Evolutionary conservation across 2,113 vertebrate species (phyloP).

Genomic region (Uropsilus gracilis): DNA sequence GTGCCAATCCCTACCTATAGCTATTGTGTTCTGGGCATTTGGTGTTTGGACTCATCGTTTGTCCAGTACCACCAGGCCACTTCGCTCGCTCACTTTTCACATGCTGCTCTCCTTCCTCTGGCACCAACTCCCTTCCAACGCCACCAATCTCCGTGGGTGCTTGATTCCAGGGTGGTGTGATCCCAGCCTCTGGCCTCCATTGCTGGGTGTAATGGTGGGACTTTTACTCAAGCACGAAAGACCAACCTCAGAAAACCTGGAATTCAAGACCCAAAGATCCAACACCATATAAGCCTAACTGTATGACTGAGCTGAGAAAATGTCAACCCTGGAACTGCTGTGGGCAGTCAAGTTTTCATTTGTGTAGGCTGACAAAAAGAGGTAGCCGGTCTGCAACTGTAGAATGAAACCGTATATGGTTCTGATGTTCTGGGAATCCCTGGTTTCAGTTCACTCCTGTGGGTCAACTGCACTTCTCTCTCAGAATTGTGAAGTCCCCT

Average conservation of each 20-base stretch:
- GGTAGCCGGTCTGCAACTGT: neutral
- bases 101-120: neutral
- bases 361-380: neutral
- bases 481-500: neutral
- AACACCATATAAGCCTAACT: neutral
- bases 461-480: neutral
- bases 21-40: neutral
- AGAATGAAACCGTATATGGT: neutral
- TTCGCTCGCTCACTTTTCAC: neutral
- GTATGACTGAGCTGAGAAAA: neutral
- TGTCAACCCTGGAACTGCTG: neutral
- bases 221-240: neutral
- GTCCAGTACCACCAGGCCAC: neutral
- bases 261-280: neutral
- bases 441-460: neutral
- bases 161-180: neutral
- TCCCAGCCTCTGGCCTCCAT: neutral
- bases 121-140: neutral
- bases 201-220: neutral
- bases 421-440: neutral
- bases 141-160: neutral
- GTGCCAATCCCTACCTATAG: neutral
- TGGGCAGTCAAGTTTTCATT: neutral
- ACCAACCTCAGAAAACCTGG: neutral
- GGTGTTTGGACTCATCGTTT: neutral